Percentiles rank a stretch among this genome's conserved stretches.
Conservation (phyloP, 2,113 vertebrate species). For the Lagenorhynchus albirostris region DNA sequence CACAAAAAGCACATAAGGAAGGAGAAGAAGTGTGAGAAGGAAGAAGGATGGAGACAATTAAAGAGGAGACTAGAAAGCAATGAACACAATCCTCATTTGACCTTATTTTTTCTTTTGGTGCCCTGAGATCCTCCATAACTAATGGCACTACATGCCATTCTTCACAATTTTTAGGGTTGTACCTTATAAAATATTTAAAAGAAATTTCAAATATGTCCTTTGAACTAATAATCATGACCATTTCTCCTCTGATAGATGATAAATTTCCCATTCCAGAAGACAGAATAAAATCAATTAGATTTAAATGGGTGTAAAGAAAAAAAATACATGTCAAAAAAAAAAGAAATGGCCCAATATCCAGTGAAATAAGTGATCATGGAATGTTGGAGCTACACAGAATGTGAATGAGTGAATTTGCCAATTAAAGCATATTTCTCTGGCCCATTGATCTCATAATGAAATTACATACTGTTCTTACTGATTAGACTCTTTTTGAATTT, state of each 20-base stretch:
- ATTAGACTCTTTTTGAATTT: background rate
- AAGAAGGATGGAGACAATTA: background rate
- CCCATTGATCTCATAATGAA: background rate
- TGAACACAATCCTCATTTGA: background rate
- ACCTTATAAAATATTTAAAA: background rate
- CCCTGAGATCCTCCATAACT: background rate
- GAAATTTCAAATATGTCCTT: background rate
- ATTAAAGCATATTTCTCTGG: conserved; percentile 22
- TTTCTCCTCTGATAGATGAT: background rate
- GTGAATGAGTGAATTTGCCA: background rate
- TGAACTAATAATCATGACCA: background rate
- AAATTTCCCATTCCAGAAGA: background rate
- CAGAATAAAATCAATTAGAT: background rate
- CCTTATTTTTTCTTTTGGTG: background rate
- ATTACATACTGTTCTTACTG: background rate
- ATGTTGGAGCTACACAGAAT: background rate
- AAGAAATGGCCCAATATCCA: background rate
- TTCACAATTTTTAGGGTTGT: background rate
- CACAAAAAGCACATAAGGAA: background rate
- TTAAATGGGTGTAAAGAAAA: background rate
- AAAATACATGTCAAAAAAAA: background rate
- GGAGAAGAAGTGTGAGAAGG: background rate
- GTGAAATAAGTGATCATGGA: background rate
- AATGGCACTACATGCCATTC: background rate
- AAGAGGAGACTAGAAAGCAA: background rate